Conservation (phyloP, 2,888 invertebrate genomes). For the Acanthococcus lagerstroemiae region DNA sequence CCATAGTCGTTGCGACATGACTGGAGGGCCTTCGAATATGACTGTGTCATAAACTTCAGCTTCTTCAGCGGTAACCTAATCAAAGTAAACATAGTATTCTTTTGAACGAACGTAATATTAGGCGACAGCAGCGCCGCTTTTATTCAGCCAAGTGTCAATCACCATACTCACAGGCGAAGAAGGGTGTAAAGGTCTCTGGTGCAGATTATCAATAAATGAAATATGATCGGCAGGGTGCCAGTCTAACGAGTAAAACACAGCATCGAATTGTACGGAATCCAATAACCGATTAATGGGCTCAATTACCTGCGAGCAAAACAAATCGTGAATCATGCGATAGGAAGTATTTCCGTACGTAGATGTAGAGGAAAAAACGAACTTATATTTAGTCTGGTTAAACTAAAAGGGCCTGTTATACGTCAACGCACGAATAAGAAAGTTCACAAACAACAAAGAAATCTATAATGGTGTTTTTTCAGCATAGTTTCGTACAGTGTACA, state of each 20-base stretch:
- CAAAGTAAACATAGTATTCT: conserved; percentile 2
- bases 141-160: background rate
- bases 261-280: conserved; percentile 71
- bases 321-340: background rate
- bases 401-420: too few relatives aligned
- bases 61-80: conserved; percentile 58
- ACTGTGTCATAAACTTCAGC: conserved; percentile 83
- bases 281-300: conserved; percentile 81
- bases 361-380: background rate
- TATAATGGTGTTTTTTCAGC: too few relatives aligned
- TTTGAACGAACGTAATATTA: background rate
- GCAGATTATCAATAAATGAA: conserved; percentile 89
- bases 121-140: background rate
- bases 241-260: conserved; percentile 85
- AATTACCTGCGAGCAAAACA: conserved; percentile 52
- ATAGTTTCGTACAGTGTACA: too few relatives aligned
- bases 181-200: conserved; percentile 60
- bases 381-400: background rate
- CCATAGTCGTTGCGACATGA: conserved; percentile 84
- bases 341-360: background rate
- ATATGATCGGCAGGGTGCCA: conserved; percentile 97
- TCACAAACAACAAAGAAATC: too few relatives aligned
- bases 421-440: background rate
- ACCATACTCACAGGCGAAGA: conserved; percentile 52
- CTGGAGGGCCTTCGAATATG: conserved; percentile 77